Conservation (phyloP, 1,140 invertebrate species). For the Diplogasteroides magnus region DNA sequence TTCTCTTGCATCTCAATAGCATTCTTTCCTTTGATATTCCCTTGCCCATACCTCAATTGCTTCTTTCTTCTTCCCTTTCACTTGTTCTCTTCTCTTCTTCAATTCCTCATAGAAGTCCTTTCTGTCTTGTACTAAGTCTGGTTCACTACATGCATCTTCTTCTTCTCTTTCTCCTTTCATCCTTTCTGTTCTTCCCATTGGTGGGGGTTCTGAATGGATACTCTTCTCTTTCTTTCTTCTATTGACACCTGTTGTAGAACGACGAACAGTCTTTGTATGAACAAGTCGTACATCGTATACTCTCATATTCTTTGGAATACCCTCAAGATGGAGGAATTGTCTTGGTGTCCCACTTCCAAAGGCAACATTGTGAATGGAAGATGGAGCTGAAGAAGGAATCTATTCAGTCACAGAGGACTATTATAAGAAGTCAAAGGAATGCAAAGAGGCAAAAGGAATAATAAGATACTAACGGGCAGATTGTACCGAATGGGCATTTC, state of each 20-base stretch:
- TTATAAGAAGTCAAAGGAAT: neutral
- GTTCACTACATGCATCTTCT: conserved; percentile 32
- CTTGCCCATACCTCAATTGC: neutral
- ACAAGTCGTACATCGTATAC: conserved; percentile 34
- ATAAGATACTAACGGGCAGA: conserved; percentile 2
- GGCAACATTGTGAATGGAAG: conserved; percentile 23
- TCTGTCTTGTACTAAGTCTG: conserved; percentile 31
- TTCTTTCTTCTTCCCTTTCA: conserved; percentile 19
- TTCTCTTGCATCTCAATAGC: conserved; percentile 12
- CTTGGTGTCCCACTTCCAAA: conserved; percentile 49
- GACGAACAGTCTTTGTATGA: neutral
- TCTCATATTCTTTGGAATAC: conserved; percentile 33
- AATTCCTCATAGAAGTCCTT: conserved; percentile 20
- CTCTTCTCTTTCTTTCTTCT: neutral
- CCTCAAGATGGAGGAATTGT: conserved; percentile 41
- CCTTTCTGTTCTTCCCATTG: conserved; percentile 11
- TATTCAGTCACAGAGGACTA: neutral
- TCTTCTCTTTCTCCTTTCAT: conserved; percentile 20
- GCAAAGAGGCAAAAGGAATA: neutral
- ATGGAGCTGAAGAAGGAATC: conserved; percentile 1
- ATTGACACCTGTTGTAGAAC: conserved; percentile 3
- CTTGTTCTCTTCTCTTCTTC: conserved; percentile 15
- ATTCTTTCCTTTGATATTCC: conserved; percentile 1
- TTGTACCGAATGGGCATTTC: conserved; percentile 21
- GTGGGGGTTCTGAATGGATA: conserved; percentile 2